Evolutionary conservation across 1,140 invertebrate genomes (phyloP), one percentile per base, ranked within the genome.

Genomic region (Cydia fagiglandana): DNA sequence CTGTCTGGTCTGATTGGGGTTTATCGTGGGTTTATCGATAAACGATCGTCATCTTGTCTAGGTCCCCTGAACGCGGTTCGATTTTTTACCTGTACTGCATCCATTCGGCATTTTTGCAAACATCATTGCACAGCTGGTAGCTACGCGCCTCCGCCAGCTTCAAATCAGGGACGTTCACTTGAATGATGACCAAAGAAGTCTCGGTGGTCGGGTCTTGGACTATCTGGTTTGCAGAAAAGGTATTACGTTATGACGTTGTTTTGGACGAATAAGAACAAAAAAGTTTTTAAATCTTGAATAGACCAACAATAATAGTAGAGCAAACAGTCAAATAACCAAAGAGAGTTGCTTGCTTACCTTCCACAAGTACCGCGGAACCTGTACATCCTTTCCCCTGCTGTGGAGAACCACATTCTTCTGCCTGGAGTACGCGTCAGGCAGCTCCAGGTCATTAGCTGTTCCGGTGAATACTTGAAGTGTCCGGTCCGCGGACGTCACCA

Each of bases 131-230:
- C 0, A 82, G 76, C 2, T 86, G 75, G 34, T 88, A 78, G 1
- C 61, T 73, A 9, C 56, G 28, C 3, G 81, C 83, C 3, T 90
- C 81, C 3, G 76, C 34, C 4, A 75, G 53, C n/a, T 73, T 70
- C 45, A 90, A 64, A 34, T 87, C 80, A 1, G 89, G 90, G 45
- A 89, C 78, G 73, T 92, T 92, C 1, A 91, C 81, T 76, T 91
- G 84, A 64, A 92, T 80, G 5, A 92, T 86, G 0, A 86, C 90
- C 5, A 92, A 73, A 2, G 83, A 83, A 28, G 81, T 78, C n/a
- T 74, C 47, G 0, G 79, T 79, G 34, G 75, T 73, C 12, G 77
- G 77, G 76, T 87, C 82, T 78, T 85, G 82, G 17, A 92, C 78
- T 34, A 92, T 84, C 90, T 92, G 83, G 34, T 81, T 24, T 24